phyloP scores from a whole-genome alignment of 2,113 vertebrate genomes.

The Nycticryphes semicollaris region DNA sequence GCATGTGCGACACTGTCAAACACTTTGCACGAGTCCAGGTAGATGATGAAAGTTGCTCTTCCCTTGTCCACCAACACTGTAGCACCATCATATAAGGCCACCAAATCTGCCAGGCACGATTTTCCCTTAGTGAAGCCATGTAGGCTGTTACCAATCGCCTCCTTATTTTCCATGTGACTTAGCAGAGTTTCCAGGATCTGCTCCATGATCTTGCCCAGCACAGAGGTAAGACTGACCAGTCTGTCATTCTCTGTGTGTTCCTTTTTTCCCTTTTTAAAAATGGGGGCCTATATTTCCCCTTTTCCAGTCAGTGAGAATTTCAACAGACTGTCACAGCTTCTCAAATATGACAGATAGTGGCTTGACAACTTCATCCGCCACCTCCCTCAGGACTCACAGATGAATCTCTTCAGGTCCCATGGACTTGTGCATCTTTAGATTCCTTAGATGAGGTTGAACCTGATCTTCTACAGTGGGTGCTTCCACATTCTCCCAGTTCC shows the following conservation, averaged over 20 bases:
- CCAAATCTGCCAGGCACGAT: not conserved
- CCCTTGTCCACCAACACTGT: not conserved
- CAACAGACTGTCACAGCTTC: not conserved
- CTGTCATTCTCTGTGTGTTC: not conserved
- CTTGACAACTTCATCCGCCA: not conserved
- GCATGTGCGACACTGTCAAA: not conserved
- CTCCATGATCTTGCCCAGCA: not conserved
- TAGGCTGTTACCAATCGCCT: not conserved
- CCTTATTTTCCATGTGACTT: not conserved
- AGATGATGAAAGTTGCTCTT: not conserved
- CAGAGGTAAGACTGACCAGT: not conserved
- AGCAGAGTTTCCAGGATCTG: not conserved
- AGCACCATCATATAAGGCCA: not conserved
- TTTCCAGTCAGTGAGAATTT: not conserved
- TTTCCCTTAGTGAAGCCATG: not conserved
- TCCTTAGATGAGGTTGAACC: not conserved
- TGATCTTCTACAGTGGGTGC: not conserved
- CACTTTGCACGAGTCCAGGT: not conserved
- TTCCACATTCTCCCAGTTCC: not conserved
- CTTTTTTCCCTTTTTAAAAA: not conserved
- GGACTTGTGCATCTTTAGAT: not conserved
- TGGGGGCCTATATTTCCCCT: not conserved
- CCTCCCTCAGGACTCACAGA: not conserved
- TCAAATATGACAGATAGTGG: not conserved
- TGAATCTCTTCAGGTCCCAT: not conserved